A percentile compares a stretch with the other conserved stretches of the same genome.
Evolutionary conservation across 2,888 invertebrate species (phyloP).

Genomic region (Chaitophorus viminalis): DNA sequence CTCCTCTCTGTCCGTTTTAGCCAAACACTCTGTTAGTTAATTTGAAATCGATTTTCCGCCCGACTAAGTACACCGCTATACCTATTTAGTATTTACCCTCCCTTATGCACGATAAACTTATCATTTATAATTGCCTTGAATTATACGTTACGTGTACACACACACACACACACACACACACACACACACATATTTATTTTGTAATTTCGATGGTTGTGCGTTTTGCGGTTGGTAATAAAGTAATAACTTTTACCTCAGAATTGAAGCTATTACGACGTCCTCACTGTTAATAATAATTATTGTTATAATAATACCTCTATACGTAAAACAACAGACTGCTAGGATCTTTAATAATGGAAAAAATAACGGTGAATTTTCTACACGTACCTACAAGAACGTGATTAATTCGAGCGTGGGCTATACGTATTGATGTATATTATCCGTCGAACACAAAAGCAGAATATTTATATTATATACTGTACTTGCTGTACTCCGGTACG

Average conservation of each 20-base stretch:
- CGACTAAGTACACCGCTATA: neutral
- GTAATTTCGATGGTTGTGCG: neutral
- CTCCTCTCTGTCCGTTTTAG: neutral
- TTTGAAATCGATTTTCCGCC: constrained; percentile 45
- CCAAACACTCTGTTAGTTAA: neutral
- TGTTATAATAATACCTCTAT: neutral
- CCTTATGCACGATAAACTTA: neutral
- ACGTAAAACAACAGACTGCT: neutral
- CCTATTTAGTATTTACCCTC: no score
- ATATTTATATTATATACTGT: no score
- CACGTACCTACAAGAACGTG: neutral
- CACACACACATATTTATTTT: neutral
- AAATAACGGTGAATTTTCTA: neutral
- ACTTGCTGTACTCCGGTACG: neutral
- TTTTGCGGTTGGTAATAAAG: constrained; percentile 13
- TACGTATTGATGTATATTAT: neutral
- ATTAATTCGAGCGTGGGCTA: neutral
- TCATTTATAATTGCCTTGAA: constrained; percentile 17
- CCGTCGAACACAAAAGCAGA: neutral
- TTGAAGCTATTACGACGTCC: constrained; percentile 20
- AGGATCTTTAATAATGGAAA: neutral
- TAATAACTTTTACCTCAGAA: constrained; percentile 16
- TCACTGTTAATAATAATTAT: neutral
- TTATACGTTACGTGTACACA: constrained; percentile 2
- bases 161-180: neutral